Evolutionary conservation across 2,888 invertebrate genomes (phyloP).

Genomic region (Acanthosepion lycidas): DNA sequence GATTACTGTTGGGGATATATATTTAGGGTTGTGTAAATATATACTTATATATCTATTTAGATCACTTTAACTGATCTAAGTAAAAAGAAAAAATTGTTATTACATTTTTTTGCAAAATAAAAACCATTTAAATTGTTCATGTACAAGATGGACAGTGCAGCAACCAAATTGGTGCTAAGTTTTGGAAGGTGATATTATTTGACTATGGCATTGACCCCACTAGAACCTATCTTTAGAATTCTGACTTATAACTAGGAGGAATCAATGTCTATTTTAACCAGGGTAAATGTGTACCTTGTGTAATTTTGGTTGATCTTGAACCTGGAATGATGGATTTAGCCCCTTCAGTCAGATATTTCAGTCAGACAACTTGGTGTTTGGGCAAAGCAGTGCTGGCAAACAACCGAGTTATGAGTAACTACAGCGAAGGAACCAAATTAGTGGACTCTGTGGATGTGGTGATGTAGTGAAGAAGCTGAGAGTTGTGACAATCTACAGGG

Average conservation of each 20-base stretch:
- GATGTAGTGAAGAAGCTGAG: no score
- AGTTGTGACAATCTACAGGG: slow-evolving; percentile 73
- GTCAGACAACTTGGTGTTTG: no score
- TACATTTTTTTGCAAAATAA: slow-evolving; percentile 48
- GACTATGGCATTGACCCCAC: no score
- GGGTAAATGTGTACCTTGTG: slow-evolving; percentile 94
- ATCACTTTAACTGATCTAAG: slow-evolving; percentile 36
- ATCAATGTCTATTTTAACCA: slow-evolving; percentile 83
- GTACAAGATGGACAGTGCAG: slow-evolving; percentile 67
- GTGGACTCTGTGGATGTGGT: no score
- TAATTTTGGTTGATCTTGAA: slow-evolving; percentile 91
- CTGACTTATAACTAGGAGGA: slow-evolving; percentile 77
- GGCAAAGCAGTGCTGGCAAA: no score
- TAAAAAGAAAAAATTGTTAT: background rate
- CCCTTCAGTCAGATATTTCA: slow-evolving; percentile 92
- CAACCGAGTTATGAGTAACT: no score
- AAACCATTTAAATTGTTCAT: slow-evolving; percentile 66
- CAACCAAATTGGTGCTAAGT: slow-evolving; percentile 67
- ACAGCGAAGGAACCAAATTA: no score
- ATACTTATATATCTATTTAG: background rate
- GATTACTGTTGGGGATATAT: no score
- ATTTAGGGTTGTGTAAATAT: no score
- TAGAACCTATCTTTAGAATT: slow-evolving; percentile 70
- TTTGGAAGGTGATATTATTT: slow-evolving; percentile 70
- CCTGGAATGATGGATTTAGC: slow-evolving; percentile 96